Evolutionary conservation across 2,113 vertebrate genomes (phyloP).

Genomic region (Brachirus orientalis): DNA sequence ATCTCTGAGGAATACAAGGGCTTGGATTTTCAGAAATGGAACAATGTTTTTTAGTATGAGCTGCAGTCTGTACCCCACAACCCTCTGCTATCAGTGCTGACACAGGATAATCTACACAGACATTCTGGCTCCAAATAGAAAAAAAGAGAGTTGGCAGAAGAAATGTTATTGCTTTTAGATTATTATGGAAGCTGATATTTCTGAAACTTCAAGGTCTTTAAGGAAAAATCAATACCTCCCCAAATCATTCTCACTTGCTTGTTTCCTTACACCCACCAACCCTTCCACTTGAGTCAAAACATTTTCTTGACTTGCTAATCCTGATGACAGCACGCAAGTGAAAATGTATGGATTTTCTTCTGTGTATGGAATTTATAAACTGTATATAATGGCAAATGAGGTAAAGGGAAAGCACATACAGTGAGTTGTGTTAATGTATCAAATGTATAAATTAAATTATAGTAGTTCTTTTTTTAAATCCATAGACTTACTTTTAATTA

Average conservation of each 20-base stretch:
- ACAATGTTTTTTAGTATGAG: slow-evolving; percentile 32
- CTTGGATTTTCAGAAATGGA: slow-evolving; percentile 27
- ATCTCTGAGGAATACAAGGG: slow-evolving; percentile 18
- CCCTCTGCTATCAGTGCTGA: slow-evolving; percentile 24
- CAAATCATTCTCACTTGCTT: slow-evolving; percentile 14
- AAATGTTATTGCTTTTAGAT: slow-evolving; percentile 43
- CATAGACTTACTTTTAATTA: background rate
- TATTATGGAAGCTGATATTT: slow-evolving; percentile 51
- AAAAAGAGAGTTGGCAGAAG: slow-evolving; percentile 33
- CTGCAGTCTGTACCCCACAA: background rate
- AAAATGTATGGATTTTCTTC: background rate
- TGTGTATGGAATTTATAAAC: too few relatives aligned
- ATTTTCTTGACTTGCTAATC: background rate
- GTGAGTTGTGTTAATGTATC: too few relatives aligned
- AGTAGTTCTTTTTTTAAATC: too few relatives aligned
- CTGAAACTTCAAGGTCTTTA: slow-evolving; percentile 33
- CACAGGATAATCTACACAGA: slow-evolving; percentile 42
- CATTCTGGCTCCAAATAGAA: slow-evolving; percentile 20
- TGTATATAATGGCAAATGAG: too few relatives aligned
- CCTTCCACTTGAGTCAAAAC: slow-evolving; percentile 6
- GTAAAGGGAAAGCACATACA: too few relatives aligned
- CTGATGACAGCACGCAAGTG: slow-evolving; percentile 2
- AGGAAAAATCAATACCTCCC: slow-evolving; percentile 32
- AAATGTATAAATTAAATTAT: too few relatives aligned
- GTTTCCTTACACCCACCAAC: background rate